Base-by-base conservation (phyloP, 2,797 vertebrate species). In the Centropyge bicolor region DNA sequence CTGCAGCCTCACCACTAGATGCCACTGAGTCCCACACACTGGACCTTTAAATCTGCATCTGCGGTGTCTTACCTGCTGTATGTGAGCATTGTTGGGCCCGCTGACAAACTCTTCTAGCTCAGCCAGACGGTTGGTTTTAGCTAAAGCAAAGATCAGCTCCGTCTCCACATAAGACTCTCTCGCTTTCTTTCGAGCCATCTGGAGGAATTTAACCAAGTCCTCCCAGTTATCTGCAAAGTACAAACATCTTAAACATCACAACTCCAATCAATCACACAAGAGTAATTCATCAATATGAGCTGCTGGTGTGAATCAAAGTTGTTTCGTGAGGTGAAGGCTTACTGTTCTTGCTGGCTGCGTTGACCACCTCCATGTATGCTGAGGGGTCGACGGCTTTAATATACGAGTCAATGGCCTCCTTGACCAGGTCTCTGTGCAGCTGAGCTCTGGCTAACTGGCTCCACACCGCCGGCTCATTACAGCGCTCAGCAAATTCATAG, bases 401-500 rank as follows among this genome's bases (percentile, higher is more conserved):
- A 40, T 97, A 98, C 0, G 97, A 97, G 89, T 97, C 95, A 1
- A 97, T 97, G 51, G 97, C 97, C 92, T 97, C 97, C 88, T 97
- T 98, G n/a, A 98, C 96, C 84, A 97, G 91, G 79, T 96, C 95
- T 80, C 96, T 95, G n/a, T 97, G 96, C 17, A 97, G 95, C 89
- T 98, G 97, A 59, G 97, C 96, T 72, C 93, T 90, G 70, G 95
- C 97, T 75, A 98, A 91, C 89, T 97, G 97, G 88, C 97, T 97
- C 97, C 97, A 98, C 41, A 97, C 96, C 0, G 96, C 96, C 1
- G 96, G 95, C 54, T 98, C 96, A 0, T 95, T 96, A 72, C 96
- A 97, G 66, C 97, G 97, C 88, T 99, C 98, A 0, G 98, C 98
- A 89, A 99, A 99, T 84, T 99, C 98, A 69, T 99, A 99, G 0